Evolutionary conservation across 1,140 invertebrate genomes (phyloP).

Genomic region (Bicyclus anynana): DNA sequence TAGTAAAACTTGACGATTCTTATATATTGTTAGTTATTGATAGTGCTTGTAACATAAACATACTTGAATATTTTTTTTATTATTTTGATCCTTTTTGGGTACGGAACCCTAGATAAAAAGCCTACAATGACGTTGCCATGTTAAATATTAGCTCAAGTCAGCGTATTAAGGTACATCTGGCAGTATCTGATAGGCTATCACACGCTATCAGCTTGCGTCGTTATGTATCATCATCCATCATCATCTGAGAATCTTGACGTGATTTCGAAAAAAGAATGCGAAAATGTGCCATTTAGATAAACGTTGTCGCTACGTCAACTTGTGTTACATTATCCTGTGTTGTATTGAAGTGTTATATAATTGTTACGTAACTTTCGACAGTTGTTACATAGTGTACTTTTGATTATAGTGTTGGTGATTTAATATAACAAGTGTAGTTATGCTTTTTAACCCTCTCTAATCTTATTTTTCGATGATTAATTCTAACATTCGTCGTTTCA

Average conservation of each 20-base stretch:
- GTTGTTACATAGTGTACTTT: too few species aligned
- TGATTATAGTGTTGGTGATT: too few species aligned
- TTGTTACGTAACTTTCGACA: constrained; percentile 12
- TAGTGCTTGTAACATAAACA: too few species aligned
- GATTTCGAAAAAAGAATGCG: constrained; percentile 32
- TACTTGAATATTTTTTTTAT: too few species aligned
- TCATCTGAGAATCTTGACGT: constrained; percentile 60
- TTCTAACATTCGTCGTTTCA: too few species aligned
- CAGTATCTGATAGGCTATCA: constrained; percentile 46
- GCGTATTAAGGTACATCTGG: constrained; percentile 17
- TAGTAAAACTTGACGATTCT: too few species aligned
- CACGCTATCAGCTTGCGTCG: constrained; percentile 36
- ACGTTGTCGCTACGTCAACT: constrained; percentile 30
- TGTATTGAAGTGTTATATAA: too few species aligned
- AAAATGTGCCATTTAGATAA: constrained; percentile 49
- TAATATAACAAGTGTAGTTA: too few species aligned
- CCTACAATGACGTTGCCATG: constrained; percentile 28
- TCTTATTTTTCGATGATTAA: too few species aligned
- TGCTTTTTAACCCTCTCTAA: too few species aligned
- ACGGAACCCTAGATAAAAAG: constrained; percentile 23
- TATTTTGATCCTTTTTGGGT: too few species aligned
- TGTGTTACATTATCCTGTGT: constrained; percentile 13
- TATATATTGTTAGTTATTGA: too few species aligned
- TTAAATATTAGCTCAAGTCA: constrained; percentile 26
- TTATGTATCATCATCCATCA: constrained; percentile 70